Evolutionary conservation across 2,113 vertebrate species (phyloP).

Genomic region (Cebus imitator): DNA sequence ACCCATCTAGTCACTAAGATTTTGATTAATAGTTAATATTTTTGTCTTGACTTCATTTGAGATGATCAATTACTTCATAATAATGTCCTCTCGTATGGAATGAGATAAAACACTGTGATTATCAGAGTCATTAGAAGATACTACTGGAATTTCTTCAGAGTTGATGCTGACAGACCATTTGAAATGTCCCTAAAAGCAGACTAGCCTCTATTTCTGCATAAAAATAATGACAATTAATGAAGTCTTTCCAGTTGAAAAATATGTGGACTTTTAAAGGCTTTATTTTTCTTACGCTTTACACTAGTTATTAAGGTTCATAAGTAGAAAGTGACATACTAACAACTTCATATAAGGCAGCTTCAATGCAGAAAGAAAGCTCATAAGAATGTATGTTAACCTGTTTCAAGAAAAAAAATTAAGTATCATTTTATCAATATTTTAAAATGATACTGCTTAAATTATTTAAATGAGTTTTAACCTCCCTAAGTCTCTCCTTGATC

Average conservation of each 20-base stretch:
- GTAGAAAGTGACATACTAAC: background rate
- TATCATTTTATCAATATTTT: background rate
- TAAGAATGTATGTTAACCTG: background rate
- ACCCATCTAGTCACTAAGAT: conserved; percentile 39
- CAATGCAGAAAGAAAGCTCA: background rate
- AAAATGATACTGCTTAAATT: background rate
- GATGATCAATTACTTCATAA: conserved; percentile 71
- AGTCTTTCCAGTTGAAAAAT: background rate
- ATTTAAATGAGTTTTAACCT: background rate
- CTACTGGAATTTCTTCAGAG: conserved; percentile 46
- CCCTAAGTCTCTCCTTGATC: background rate
- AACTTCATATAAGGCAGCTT: background rate
- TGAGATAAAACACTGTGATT: conserved; percentile 51
- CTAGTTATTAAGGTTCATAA: background rate
- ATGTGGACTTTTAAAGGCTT: background rate
- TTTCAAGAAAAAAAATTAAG: background rate
- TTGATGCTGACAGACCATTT: background rate
- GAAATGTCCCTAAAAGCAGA: background rate
- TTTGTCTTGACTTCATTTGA: conserved; percentile 65
- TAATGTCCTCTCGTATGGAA: conserved; percentile 58
- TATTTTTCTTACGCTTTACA: background rate
- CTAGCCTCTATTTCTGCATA: background rate
- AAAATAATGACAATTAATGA: background rate
- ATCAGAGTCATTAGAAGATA: conserved; percentile 32
- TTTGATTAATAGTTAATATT: conserved; percentile 71